Evolutionary conservation across 2,888 invertebrate species (phyloP), one percentile per base, ranked within the genome.

Genomic region (Mantis religiosa): DNA sequence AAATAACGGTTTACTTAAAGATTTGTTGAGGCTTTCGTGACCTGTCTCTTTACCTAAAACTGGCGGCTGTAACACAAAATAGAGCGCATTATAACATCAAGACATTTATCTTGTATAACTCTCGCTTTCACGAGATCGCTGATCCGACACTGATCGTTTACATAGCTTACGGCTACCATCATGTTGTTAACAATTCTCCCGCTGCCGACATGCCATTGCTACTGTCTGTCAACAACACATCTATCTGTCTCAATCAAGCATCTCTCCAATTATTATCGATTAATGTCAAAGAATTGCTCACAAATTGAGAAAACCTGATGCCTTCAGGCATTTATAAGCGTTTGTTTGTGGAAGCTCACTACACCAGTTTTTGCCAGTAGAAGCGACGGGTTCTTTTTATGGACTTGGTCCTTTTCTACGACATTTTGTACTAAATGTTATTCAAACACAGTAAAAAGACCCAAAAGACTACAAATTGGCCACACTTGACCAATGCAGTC

Each of bases 111-210:
- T 71, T 25, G 25, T 71, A 71, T 20, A 20, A 71, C 54, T 71
- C 54, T 71, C 54, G 4, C 54, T 71, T 71, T 71, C 8, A 71
- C 25, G 25, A 3, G 54, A 71, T 20, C 54, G n/a, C n/a, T 27
- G 27, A 82, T 87, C 82, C 82, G 87, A 25, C 87, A 34, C 87
- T 87, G 87, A 28, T 30, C 25, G 12, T 34, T 27, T n/a, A n/a
- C 25, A 28, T 25, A 7, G 82, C 87, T 82, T 15, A 25, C 27
- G 87, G 87, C 87, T 20, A 28, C 30, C 82, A 82, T n/a, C 87
- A 34, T 87, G 87, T 82, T 82, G 82, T n/a, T 87, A 87, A 87
- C 82, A 87, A 82, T 87, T 87, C 54, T 71, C 6, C 54, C 54
- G 54, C 54, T 27, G 87, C 87, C 87, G 87, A 87, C 87, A 87